A percentile compares a stretch with the other conserved stretches of the same genome.
These are phyloP conservation scores for Hermetia illucens DNA, from an alignment of 1,140 invertebrate genomes.

Conservation along the genomic window DNA sequence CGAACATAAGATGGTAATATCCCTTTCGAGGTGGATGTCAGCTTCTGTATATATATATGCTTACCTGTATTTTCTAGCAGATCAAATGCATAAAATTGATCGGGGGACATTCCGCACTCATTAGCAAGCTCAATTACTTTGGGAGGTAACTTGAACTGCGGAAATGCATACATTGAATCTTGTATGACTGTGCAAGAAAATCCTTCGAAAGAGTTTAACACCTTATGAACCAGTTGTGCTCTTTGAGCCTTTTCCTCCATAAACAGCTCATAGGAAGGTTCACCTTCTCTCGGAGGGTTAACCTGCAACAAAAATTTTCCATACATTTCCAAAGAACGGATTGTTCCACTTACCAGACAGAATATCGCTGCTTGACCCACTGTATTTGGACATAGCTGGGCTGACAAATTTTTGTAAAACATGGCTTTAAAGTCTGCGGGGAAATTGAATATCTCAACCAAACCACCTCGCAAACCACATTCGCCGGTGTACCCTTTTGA, in stretches of 20 bases:
- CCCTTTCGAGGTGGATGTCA: too few relatives aligned
- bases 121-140: conserved; percentile 55
- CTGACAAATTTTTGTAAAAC: conserved; percentile 77
- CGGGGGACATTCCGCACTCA: conserved; percentile 50
- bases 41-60: too few relatives aligned
- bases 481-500: too few relatives aligned
- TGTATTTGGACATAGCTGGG: conserved; percentile 82
- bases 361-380: conserved; percentile 66
- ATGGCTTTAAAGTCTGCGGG: too few relatives aligned
- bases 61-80: conserved; percentile 79
- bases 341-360: conserved; percentile 59
- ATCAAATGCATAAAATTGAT: conserved; percentile 84
- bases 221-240: conserved; percentile 69
- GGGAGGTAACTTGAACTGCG: too few relatives aligned
- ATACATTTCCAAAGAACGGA: too few relatives aligned
- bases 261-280: conserved; percentile 64
- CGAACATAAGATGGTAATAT: too few relatives aligned
- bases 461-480: conserved; percentile 86
- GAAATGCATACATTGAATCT: conserved; percentile 96
- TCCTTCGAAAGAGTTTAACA: conserved; percentile 82
- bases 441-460: conserved; percentile 77
- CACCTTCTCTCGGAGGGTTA: too few relatives aligned
- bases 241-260: conserved; percentile 56
- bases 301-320: too few relatives aligned
- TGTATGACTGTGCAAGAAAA: conserved; percentile 67